Percentiles rank a stretch among this genome's conserved stretches.
These are phyloP conservation scores for Micrastur ruficollis DNA, from an alignment of 2,797 vertebrate genomes.

Conservation along the genomic window DNA sequence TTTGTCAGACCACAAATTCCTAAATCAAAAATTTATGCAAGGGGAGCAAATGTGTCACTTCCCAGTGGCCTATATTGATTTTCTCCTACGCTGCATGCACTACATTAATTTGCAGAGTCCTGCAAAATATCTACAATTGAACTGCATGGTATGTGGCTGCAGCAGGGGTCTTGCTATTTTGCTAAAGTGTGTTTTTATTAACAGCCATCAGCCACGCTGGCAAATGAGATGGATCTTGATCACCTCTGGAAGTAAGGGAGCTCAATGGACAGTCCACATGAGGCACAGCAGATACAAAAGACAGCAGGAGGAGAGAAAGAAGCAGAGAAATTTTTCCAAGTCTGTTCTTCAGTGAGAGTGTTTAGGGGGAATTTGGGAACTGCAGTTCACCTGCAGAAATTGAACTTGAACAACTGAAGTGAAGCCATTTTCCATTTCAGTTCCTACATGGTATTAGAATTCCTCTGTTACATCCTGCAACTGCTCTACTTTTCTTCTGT, in stretches of 20 bases:
- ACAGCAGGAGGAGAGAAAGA: background rate
- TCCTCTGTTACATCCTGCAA: background rate
- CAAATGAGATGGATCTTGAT: background rate
- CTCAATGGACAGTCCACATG: background rate
- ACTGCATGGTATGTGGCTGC: background rate
- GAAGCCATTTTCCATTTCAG: background rate
- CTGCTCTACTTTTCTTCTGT: background rate
- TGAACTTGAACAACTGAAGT: background rate
- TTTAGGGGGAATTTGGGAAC: background rate
- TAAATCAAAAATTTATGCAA: background rate
- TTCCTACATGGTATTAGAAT: background rate
- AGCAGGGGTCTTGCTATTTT: background rate
- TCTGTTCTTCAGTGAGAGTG: background rate
- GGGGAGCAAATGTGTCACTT: rapidly evolving
- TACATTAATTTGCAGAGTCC: background rate
- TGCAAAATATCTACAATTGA: background rate
- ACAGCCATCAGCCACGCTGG: background rate
- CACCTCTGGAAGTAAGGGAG: background rate
- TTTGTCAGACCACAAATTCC: background rate
- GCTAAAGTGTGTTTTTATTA: background rate
- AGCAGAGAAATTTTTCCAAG: background rate
- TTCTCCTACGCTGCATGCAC: background rate
- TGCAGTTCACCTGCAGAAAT: background rate
- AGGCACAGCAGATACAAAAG: background rate
- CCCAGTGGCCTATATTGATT: rapidly evolving